These are phyloP conservation scores for Dicentrarchus labrax DNA, from an alignment of 2,113 vertebrate species.

Conservation along the genomic window DNA sequence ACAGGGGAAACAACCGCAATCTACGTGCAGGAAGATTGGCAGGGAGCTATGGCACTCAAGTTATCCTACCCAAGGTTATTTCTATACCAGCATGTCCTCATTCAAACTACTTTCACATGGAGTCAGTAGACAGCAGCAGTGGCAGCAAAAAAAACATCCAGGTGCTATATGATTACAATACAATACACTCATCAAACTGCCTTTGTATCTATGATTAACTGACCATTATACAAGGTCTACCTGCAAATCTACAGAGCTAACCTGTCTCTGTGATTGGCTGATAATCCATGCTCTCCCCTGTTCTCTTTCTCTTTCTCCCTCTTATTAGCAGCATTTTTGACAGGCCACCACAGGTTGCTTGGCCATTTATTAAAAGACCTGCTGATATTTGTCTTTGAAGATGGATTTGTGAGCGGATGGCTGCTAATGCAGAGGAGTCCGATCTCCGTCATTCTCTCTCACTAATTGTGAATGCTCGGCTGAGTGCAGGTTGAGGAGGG, in stretches of 20 bases:
- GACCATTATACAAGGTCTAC: background rate
- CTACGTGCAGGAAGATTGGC: background rate
- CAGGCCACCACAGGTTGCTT: slow-evolving; percentile 29
- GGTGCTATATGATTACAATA: background rate
- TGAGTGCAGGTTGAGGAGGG: background rate
- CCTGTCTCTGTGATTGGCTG: background rate
- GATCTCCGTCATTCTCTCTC: slow-evolving; percentile 41
- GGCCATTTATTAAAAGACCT: slow-evolving; percentile 62
- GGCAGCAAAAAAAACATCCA: background rate
- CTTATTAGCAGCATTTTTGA: slow-evolving; percentile 31
- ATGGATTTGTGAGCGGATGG: slow-evolving; percentile 56
- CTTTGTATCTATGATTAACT: background rate
- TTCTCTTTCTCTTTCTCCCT: slow-evolving; percentile 6
- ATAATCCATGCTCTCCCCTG: background rate
- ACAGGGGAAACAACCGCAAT: slow-evolving; percentile 21
- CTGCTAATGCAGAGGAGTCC: slow-evolving; percentile 31
- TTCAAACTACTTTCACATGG: background rate
- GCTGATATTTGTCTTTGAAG: slow-evolving; percentile 64
- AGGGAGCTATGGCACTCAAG: background rate
- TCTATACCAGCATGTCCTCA: background rate
- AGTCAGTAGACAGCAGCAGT: background rate
- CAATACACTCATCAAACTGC: background rate
- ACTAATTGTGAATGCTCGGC: slow-evolving; percentile 25
- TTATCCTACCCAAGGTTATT: slow-evolving; percentile 6
- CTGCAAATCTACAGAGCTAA: background rate